Evolutionary conservation across 1,140 invertebrate species (phyloP).

Genomic region (Neodiprion fabricii): DNA sequence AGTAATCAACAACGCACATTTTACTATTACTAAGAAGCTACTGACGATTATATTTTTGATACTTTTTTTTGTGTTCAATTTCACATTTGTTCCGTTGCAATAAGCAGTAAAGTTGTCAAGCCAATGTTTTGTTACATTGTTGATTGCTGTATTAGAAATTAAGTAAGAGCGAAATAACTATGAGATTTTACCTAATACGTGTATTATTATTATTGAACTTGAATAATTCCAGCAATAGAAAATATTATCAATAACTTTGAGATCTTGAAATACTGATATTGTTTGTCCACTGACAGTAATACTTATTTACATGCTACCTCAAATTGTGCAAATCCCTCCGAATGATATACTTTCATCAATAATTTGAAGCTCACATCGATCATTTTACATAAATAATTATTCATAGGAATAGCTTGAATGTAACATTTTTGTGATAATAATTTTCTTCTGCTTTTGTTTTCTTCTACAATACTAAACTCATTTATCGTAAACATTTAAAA

Average conservation of each 20-base stretch:
- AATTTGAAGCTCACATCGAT: conserved; percentile 37
- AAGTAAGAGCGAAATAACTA: too few species aligned
- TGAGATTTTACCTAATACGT: too few species aligned
- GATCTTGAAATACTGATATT: conserved; percentile 11
- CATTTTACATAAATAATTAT: conserved; percentile 51
- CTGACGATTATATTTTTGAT: too few species aligned
- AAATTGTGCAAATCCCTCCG: neutral
- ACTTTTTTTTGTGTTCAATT: neutral
- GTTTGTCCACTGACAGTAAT: conserved; percentile 10
- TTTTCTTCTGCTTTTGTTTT: neutral
- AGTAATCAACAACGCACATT: neutral
- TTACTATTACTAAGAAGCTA: too few species aligned
- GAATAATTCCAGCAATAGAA: conserved; percentile 8
- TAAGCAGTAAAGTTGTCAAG: neutral
- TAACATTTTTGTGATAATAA: neutral
- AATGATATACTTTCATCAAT: conserved; percentile 9
- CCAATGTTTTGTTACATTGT: neutral
- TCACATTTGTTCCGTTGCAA: neutral
- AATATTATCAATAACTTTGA: conserved; percentile 5
- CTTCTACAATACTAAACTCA: conserved; percentile 22
- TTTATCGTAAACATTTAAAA: conserved; percentile 51
- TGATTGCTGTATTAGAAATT: neutral
- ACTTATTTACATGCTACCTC: conserved; percentile 8
- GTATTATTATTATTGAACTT: neutral
- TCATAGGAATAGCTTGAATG: conserved; percentile 16